These are phyloP conservation scores for Cyprinella venusta DNA, from an alignment of 2,797 vertebrate species.

Conservation along the genomic window DNA sequence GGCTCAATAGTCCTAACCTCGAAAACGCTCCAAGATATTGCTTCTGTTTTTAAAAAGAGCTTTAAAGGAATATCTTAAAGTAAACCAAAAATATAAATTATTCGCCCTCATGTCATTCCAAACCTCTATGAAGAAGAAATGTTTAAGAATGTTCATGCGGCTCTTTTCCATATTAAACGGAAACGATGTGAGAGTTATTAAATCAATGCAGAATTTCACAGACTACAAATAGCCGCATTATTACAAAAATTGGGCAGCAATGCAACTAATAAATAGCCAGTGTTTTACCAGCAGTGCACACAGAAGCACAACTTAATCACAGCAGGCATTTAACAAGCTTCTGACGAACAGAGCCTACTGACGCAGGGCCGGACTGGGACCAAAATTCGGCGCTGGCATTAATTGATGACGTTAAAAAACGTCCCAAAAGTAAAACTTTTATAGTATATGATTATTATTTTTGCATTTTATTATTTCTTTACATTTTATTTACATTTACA, in stretches of 20 bases:
- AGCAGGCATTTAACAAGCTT: slow-evolving; percentile 20
- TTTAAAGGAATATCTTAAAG: background rate
- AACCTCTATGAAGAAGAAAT: background rate
- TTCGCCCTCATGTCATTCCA: no score
- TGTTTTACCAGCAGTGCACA: slow-evolving; percentile 8
- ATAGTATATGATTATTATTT: no score
- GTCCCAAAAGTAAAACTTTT: no score
- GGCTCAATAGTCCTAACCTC: no score
- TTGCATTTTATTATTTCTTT: no score
- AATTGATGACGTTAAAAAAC: no score
- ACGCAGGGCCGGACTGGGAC: no score
- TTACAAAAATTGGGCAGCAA: background rate
- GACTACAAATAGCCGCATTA: slow-evolving; percentile 14
- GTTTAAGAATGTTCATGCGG: background rate
- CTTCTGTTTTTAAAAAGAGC: background rate
- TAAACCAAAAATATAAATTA: background rate
- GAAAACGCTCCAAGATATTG: background rate
- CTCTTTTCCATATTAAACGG: background rate
- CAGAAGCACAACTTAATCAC: slow-evolving; percentile 3
- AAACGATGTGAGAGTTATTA: background rate
- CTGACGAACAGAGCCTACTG: slow-evolving; percentile 28
- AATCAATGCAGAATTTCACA: background rate
- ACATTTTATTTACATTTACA: no score
- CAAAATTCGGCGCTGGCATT: no score
- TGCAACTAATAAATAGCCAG: slow-evolving; percentile 25